phyloP scores from a whole-genome alignment of 2,888 invertebrate genomes.

The Limnephilus lunatus region DNA sequence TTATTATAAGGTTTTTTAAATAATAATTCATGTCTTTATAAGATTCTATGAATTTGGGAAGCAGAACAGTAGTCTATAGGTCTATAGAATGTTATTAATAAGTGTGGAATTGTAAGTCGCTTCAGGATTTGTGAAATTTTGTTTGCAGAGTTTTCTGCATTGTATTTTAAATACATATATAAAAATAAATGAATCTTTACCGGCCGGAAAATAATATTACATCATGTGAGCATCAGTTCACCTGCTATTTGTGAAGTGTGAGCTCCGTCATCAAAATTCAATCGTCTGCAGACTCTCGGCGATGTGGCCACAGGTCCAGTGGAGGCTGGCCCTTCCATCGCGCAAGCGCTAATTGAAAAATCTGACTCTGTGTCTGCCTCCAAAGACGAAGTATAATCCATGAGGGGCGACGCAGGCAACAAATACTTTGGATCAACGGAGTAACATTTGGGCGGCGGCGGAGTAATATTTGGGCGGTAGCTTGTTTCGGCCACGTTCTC shows the following conservation, averaged over 20 bases:
- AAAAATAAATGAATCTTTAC: no score
- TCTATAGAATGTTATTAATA: no score
- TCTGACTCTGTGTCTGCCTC: background rate
- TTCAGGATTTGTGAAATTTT: no score
- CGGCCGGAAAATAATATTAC: no score
- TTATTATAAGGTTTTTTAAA: no score
- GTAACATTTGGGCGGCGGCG: background rate
- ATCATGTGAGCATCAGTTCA: background rate
- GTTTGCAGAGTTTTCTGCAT: no score
- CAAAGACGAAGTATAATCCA: background rate
- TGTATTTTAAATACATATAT: no score
- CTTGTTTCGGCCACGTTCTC: background rate
- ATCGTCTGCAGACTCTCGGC: background rate
- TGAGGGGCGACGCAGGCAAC: background rate
- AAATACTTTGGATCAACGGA: background rate
- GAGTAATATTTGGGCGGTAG: background rate
- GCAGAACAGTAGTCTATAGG: no score
- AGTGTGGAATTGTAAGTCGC: no score
- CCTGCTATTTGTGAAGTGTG: background rate
- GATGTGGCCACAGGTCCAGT: background rate
- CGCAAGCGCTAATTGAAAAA: background rate
- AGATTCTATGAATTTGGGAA: no score
- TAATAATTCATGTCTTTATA: no score
- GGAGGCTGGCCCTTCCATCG: background rate
- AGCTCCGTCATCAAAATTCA: background rate